Evolutionary conservation across 2,888 invertebrate genomes (phyloP).

Genomic region (Caenorhabditis drosophilae): DNA sequence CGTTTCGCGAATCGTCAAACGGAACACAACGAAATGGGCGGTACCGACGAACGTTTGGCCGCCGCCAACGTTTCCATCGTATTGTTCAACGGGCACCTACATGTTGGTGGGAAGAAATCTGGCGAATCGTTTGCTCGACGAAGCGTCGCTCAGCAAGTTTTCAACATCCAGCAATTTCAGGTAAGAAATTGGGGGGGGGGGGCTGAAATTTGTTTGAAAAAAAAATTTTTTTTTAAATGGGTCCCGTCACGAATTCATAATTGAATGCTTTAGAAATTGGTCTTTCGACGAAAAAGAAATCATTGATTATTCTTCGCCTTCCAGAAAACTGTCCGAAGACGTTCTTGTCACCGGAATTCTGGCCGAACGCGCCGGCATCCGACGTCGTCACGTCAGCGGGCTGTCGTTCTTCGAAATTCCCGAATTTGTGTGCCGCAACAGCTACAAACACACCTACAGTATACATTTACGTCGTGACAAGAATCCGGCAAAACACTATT

Average conservation of each 20-base stretch:
- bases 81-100: constrained; percentile 49
- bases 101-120: constrained; percentile 36
- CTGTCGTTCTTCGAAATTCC: constrained; percentile 46
- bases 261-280: neutral
- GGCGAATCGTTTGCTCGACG: constrained; percentile 24
- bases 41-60: constrained; percentile 39
- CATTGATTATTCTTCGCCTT: constrained; percentile 2
- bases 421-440: constrained; percentile 38
- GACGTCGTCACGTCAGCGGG: constrained; percentile 34
- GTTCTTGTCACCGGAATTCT: constrained; percentile 49
- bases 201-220: too few relatives aligned
- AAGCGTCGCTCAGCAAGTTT: constrained; percentile 30
- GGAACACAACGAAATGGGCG: constrained; percentile 46
- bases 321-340: constrained; percentile 47
- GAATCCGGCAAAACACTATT: constrained; percentile 28
- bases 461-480: constrained; percentile 38
- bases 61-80: constrained; percentile 27
- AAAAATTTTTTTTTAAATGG: too few relatives aligned
- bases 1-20: constrained; percentile 30
- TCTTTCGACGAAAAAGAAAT: neutral
- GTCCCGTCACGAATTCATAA: too few relatives aligned
- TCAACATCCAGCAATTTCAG: constrained; percentile 38
- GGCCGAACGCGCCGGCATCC: constrained; percentile 33
- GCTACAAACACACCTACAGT: constrained; percentile 36
- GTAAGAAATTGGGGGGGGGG: constrained; percentile 13